Evolutionary conservation across 1,140 invertebrate species (phyloP).

Genomic region (Leptopilina boulardi): DNA sequence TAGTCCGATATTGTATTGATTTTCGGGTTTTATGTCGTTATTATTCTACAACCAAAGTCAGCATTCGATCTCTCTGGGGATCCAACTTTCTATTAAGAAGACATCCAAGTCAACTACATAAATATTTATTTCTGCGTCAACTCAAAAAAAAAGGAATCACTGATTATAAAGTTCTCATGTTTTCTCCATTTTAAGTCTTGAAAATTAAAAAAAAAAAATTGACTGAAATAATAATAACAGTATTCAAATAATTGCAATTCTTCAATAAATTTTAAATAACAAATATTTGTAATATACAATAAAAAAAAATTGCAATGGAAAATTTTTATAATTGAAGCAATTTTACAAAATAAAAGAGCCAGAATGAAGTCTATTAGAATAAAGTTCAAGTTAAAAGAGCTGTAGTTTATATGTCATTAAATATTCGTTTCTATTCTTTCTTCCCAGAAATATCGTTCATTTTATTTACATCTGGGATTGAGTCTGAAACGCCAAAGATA

Average conservation of each 20-base stretch:
- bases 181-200: conserved; percentile 1
- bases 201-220: not conserved
- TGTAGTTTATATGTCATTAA: not conserved
- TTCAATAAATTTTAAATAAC: no score
- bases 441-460: conserved; percentile 12
- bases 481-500: conserved; percentile 59
- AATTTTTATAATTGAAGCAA: not conserved
- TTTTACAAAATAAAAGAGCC: not conserved
- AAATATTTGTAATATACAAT: no score
- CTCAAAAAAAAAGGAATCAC: not conserved
- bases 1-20: conserved; percentile 48
- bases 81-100: not conserved
- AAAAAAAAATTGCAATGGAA: no score
- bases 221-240: conserved; percentile 10
- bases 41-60: conserved; percentile 52
- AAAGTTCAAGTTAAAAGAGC: not conserved
- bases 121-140: conserved; percentile 23
- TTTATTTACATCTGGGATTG: conserved; percentile 34
- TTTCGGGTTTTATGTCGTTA: conserved; percentile 56
- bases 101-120: conserved; percentile 16
- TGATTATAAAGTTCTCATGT: conserved; percentile 25
- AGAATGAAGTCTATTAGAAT: not conserved
- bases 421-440: conserved; percentile 20
- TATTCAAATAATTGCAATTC: no score
- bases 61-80: conserved; percentile 47